Conservation (phyloP, 2,113 vertebrate genomes). For the Oreochromis spilurus region DNA sequence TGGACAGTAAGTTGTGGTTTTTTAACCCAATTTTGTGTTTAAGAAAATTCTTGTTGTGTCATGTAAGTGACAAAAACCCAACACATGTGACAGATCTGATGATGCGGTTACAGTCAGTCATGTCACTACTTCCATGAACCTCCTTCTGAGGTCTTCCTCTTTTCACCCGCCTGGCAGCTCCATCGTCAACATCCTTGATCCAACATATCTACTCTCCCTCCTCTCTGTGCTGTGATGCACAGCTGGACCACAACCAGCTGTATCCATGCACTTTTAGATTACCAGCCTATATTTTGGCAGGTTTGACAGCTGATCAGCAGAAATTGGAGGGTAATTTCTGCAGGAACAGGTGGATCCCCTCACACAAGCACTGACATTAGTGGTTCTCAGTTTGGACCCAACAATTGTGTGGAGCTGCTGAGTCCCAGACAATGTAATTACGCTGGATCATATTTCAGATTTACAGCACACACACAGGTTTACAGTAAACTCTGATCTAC, state of each 20-base stretch:
- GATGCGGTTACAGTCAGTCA: accelerated
- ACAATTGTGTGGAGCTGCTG: accelerated
- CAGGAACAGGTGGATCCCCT: background rate
- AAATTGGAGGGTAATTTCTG: accelerated
- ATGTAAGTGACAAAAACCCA: accelerated
- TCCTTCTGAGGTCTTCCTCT: no score
- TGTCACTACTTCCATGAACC: no score
- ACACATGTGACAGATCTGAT: background rate
- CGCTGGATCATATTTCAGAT: background rate
- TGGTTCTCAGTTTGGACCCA: background rate
- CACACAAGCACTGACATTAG: background rate
- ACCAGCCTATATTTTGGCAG: background rate
- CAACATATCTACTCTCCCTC: no score
- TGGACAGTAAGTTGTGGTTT: background rate
- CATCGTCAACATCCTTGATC: no score
- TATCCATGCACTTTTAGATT: background rate
- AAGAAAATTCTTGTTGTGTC: background rate
- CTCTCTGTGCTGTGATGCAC: accelerated
- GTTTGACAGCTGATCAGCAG: accelerated
- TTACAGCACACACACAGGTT: background rate
- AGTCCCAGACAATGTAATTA: background rate
- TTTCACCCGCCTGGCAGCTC: no score
- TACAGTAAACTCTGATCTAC: accelerated
- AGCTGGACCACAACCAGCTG: accelerated
- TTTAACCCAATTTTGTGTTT: no score